phyloP scores from a whole-genome alignment of 53 echinoderm and acorn worm species.

The Mesocentrotus franciscanus region DNA sequence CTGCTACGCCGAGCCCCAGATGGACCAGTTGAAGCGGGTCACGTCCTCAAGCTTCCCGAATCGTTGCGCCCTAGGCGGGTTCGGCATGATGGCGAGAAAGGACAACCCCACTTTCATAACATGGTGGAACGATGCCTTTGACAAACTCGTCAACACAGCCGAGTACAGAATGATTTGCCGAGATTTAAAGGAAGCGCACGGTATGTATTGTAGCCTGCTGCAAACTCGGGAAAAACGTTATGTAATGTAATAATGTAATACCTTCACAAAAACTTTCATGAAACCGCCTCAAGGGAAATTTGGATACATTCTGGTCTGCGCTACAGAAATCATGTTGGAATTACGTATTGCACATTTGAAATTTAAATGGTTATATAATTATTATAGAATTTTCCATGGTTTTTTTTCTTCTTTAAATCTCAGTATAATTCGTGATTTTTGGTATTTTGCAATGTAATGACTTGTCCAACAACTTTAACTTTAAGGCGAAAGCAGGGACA shows the following conservation, averaged over 20 bases:
- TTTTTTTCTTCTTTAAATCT: too few species aligned
- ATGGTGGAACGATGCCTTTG: constrained; percentile 75
- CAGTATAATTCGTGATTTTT: too few species aligned
- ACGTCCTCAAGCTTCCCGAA: constrained; percentile 35
- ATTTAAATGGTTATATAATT: too few species aligned
- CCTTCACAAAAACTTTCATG: too few species aligned
- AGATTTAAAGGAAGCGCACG: constrained; percentile 58
- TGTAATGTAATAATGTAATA: neutral
- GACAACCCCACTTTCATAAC: constrained; percentile 46
- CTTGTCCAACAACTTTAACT: too few species aligned
- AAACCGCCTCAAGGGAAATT: too few species aligned
- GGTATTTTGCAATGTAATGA: too few species aligned
- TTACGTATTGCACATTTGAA: too few species aligned
- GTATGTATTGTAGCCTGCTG: constrained; percentile 16
- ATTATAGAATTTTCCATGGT: too few species aligned
- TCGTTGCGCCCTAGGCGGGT: constrained; percentile 61
- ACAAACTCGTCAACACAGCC: constrained; percentile 44
- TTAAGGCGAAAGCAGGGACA: too few species aligned
- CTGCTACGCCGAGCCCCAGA: neutral
- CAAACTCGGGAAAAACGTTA: neutral
- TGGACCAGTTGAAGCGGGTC: neutral
- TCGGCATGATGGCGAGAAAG: constrained; percentile 65
- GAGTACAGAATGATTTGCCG: constrained; percentile 65
- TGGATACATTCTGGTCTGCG: too few species aligned
- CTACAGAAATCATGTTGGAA: too few species aligned